These are phyloP conservation scores for Aethina tumida DNA, from an alignment of 1,140 invertebrate genomes.

Conservation along the genomic window DNA sequence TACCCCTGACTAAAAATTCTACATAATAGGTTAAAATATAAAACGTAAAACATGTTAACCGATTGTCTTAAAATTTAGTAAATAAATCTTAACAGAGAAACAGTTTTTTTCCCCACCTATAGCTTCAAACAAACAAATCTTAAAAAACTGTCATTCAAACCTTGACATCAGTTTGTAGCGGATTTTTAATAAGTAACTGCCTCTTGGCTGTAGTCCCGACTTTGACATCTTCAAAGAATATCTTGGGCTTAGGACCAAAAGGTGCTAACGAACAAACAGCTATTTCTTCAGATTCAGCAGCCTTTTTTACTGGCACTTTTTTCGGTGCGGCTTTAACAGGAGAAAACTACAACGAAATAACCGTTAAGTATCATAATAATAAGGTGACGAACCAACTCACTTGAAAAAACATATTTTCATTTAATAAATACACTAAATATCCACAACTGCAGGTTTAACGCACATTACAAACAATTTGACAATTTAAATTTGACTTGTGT, in stretches of 20 bases:
- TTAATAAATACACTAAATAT: no score
- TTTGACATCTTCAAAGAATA: constrained; percentile 51
- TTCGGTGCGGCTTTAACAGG: no score
- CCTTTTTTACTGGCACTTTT: no score
- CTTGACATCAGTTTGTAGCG: constrained; percentile 42
- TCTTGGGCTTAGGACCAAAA: constrained; percentile 49
- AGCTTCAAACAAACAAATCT: neutral
- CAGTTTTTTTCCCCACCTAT: neutral
- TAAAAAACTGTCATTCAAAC: constrained; percentile 29
- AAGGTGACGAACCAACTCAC: no score
- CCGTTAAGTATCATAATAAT: no score
- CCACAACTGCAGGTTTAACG: no score
- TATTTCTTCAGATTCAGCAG: no score
- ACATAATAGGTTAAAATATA: neutral
- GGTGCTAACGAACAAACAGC: constrained; percentile 50
- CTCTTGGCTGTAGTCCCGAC: constrained; percentile 42
- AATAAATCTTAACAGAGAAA: constrained; percentile 6
- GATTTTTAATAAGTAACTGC: constrained; percentile 47
- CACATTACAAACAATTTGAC: no score
- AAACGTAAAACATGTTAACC: neutral
- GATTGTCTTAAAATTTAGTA: neutral
- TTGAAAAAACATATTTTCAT: no score
- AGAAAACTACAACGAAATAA: no score
- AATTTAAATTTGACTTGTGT: no score
- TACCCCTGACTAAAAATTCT: no score